Evolutionary conservation across 2,113 vertebrate genomes (phyloP).

Genomic region (Gallinago paraguaiae): DNA sequence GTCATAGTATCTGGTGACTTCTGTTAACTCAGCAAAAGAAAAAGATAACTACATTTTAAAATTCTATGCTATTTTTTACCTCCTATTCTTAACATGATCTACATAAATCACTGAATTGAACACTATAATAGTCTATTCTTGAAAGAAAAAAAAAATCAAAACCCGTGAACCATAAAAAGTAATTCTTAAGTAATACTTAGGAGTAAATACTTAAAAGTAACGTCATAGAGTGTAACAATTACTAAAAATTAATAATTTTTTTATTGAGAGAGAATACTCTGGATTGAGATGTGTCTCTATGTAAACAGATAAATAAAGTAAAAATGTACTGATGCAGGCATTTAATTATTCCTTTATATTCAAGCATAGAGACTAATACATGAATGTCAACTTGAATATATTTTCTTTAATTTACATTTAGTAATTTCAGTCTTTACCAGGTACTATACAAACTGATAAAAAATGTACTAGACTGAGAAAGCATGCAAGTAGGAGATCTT

Average conservation of each 20-base stretch:
- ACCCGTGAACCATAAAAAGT: accelerated
- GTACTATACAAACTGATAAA: neutral
- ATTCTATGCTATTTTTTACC: neutral
- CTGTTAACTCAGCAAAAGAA: neutral
- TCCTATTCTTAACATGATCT: neutral
- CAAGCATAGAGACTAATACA: neutral
- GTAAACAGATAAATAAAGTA: neutral
- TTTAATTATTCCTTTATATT: neutral
- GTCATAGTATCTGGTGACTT: neutral
- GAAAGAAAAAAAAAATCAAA: neutral
- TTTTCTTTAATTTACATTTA: neutral
- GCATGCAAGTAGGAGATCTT: neutral
- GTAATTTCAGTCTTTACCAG: neutral
- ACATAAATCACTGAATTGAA: neutral
- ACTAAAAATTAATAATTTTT: neutral
- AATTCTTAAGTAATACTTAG: neutral
- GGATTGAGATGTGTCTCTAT: neutral
- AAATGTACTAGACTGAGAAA: neutral
- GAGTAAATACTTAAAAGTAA: too few relatives aligned
- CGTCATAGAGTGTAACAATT: neutral
- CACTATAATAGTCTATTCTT: neutral
- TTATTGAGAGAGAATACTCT: neutral
- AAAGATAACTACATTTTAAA: neutral
- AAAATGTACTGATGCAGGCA: neutral
- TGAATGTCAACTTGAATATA: neutral